A percentile compares a stretch with the other conserved stretches of the same genome.
These are phyloP conservation scores for Pelobates fuscus DNA, from an alignment of 2,113 vertebrate genomes.

Conservation along the genomic window DNA sequence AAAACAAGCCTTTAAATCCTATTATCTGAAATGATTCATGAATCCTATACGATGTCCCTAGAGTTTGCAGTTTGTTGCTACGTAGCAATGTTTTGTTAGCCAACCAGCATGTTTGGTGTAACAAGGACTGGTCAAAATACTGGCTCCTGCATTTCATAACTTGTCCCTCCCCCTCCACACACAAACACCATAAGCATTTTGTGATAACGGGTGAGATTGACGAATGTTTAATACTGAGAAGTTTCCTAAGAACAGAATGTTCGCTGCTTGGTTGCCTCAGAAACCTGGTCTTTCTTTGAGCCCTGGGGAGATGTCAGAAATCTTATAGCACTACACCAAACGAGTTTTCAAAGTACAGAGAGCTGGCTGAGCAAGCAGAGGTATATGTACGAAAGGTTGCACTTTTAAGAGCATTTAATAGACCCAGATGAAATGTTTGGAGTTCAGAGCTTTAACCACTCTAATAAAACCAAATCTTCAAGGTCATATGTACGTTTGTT, in stretches of 20 bases:
- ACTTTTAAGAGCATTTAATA: background rate
- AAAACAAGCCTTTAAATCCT: background rate
- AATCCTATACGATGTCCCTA: background rate
- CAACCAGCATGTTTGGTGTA: too few species aligned
- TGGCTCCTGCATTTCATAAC: too few species aligned
- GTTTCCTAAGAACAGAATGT: background rate
- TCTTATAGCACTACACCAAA: background rate
- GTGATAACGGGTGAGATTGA: background rate
- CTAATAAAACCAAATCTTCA: too few species aligned
- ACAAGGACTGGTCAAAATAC: too few species aligned
- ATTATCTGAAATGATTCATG: background rate
- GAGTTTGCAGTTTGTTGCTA: background rate
- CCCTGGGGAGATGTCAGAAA: conserved; percentile 30
- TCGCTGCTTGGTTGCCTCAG: conserved; percentile 24
- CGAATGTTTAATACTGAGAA: background rate
- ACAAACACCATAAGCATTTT: too few species aligned
- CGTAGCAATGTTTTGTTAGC: background rate
- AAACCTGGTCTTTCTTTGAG: conserved; percentile 20
- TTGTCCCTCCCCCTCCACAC: too few species aligned
- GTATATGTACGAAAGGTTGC: conserved; percentile 4
- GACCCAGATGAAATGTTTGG: too few species aligned
- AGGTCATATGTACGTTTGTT: too few species aligned
- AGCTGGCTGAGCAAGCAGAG: conserved; percentile 27
- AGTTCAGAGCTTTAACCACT: too few species aligned
- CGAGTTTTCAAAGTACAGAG: conserved; percentile 7